Evolutionary conservation across 92 coral and sea anemone genomes (phyloP).

Genomic region (Phenganax marumi): DNA sequence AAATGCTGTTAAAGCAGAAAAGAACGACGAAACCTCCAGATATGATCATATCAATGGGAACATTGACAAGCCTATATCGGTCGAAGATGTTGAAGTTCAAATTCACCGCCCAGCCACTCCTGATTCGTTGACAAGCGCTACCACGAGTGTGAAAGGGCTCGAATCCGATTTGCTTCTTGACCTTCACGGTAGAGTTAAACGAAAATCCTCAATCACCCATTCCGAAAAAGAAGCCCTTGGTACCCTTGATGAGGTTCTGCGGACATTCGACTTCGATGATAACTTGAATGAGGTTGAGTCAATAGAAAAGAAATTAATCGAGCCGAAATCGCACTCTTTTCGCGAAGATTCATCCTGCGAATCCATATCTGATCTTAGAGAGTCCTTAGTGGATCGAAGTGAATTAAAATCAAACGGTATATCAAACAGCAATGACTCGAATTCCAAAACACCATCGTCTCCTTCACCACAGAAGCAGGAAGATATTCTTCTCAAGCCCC

Average conservation of each 20-base stretch:
- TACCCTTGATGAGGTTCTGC: slow-evolving; percentile 23
- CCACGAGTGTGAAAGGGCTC: background rate
- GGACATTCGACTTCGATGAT: slow-evolving; percentile 26
- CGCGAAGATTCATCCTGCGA: background rate
- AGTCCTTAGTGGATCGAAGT: background rate
- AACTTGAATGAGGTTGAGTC: slow-evolving; percentile 10
- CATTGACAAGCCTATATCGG: background rate
- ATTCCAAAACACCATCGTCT: background rate
- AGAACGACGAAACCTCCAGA: background rate
- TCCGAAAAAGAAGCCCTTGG: slow-evolving; percentile 37
- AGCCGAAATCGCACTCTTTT: background rate
- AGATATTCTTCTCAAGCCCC: background rate
- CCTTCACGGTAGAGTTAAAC: background rate
- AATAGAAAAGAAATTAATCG: background rate
- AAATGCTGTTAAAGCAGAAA: background rate
- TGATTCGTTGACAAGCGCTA: background rate
- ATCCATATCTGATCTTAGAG: background rate
- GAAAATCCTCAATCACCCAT: slow-evolving; percentile 3
- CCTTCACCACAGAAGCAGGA: background rate
- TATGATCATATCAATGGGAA: background rate
- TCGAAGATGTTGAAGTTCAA: background rate
- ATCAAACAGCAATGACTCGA: background rate
- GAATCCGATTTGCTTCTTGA: background rate
- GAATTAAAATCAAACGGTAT: background rate
- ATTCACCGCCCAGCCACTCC: background rate